These are phyloP conservation scores for Calameuta filiformis DNA, from an alignment of 2,888 invertebrate genomes.

Conservation along the genomic window DNA sequence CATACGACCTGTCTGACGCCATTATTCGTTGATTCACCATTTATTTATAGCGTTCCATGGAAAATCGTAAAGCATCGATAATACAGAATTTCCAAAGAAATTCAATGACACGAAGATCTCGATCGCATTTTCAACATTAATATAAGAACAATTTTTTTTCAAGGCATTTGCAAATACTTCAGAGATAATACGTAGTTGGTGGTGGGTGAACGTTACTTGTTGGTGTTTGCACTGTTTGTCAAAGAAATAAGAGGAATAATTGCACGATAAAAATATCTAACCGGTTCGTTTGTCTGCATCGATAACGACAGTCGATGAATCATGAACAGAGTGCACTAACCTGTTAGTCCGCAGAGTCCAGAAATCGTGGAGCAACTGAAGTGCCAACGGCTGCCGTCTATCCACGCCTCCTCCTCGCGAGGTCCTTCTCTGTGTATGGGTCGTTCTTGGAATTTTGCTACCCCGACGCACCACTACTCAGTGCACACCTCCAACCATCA, in stretches of 20 bases:
- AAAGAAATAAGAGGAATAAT: background rate
- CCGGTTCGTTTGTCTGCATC: background rate
- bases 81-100: background rate
- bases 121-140: background rate
- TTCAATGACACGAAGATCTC: background rate
- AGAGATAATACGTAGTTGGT: background rate
- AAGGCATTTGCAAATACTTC: background rate
- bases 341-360: conserved; percentile 59
- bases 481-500: conserved; percentile 20
- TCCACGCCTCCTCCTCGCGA: conserved; percentile 27
- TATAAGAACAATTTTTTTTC: background rate
- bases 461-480: conserved; percentile 23
- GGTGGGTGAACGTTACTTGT: background rate
- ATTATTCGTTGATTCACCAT: background rate
- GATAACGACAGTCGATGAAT: background rate
- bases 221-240: background rate
- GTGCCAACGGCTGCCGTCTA: conserved; percentile 34
- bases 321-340: conserved; percentile 39
- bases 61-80: background rate
- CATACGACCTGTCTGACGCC: background rate
- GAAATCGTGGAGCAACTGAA: conserved; percentile 62
- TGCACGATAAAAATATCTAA: background rate
- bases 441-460: conserved; percentile 37
- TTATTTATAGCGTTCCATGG: background rate
- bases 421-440: conserved; percentile 22